Conservation (phyloP, 1,140 invertebrate species). For the Drosophila biarmipes region DNA sequence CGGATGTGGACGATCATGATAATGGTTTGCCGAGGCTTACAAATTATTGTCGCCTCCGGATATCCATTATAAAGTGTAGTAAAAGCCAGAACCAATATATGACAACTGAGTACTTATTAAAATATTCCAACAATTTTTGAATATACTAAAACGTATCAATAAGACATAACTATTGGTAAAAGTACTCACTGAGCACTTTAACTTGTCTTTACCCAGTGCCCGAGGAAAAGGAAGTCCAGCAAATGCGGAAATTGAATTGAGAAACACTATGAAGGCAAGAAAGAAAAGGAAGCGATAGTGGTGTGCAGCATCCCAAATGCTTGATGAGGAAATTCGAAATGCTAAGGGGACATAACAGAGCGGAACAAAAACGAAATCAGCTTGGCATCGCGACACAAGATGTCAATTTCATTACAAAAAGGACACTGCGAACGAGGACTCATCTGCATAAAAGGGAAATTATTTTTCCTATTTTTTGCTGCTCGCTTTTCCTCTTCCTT, state of each 20-base stretch:
- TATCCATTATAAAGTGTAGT: slow-evolving; percentile 23
- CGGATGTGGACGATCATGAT: slow-evolving; percentile 36
- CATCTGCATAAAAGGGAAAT: slow-evolving; percentile 82
- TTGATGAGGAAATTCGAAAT: slow-evolving; percentile 52
- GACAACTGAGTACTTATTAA: too few species aligned
- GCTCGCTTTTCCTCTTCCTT: slow-evolving; percentile 5
- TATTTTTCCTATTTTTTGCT: slow-evolving; percentile 60
- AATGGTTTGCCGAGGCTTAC: slow-evolving; percentile 12
- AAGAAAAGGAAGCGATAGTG: neutral
- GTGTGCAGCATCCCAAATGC: slow-evolving; percentile 5
- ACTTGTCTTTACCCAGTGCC: neutral
- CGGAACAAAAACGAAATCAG: slow-evolving; percentile 63
- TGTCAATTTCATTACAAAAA: slow-evolving; percentile 78
- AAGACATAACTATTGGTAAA: neutral
- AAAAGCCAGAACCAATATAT: neutral
- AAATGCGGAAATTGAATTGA: slow-evolving; percentile 74
- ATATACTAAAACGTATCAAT: too few species aligned
- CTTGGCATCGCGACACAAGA: slow-evolving; percentile 71
- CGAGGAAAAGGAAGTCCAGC: slow-evolving; percentile 15
- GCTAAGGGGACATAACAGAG: slow-evolving; percentile 19
- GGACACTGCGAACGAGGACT: slow-evolving; percentile 44
- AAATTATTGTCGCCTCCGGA: slow-evolving; percentile 25
- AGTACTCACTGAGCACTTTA: neutral
- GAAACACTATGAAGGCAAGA: slow-evolving; percentile 6
- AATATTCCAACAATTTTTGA: neutral